phyloP scores from a whole-genome alignment of 92 coral and sea anemone species.

The Galaxea fascicularis region DNA sequence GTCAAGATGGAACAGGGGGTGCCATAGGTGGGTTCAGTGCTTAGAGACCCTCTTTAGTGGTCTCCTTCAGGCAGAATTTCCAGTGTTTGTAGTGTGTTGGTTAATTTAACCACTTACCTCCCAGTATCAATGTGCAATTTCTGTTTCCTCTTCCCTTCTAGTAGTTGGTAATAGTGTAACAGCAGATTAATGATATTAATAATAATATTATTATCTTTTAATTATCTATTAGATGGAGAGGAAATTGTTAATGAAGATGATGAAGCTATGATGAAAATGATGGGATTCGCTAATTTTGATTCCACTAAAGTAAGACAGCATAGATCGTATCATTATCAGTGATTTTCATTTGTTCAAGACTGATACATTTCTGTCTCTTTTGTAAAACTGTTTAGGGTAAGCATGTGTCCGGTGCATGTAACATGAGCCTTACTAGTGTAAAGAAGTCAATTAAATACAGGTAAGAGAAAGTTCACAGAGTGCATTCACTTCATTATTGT shows the following conservation, averaged over 20 bases:
- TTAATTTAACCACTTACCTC: too few species aligned
- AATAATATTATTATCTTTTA: too few species aligned
- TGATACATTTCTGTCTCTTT: background rate
- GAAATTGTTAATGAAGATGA: slow-evolving; percentile 79
- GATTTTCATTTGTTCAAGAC: background rate
- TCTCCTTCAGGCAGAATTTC: too few species aligned
- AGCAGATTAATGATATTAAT: too few species aligned
- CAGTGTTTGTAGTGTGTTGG: too few species aligned
- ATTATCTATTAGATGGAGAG: slow-evolving; percentile 47
- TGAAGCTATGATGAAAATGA: slow-evolving; percentile 90
- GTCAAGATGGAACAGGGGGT: slow-evolving; percentile 45
- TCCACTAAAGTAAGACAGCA: slow-evolving; percentile 84
- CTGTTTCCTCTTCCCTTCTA: too few species aligned
- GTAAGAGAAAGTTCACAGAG: slow-evolving; percentile 38
- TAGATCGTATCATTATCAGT: background rate
- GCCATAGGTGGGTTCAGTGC: background rate
- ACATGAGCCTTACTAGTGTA: slow-evolving; percentile 74
- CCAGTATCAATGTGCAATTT: too few species aligned
- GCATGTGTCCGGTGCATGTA: slow-evolving; percentile 90
- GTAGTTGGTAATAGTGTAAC: too few species aligned
- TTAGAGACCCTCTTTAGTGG: background rate
- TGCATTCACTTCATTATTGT: background rate
- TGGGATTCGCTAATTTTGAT: slow-evolving; percentile 97
- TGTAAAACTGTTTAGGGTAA: slow-evolving; percentile 71
- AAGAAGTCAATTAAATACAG: slow-evolving; percentile 94